phyloP scores from a whole-genome alignment of 2,888 invertebrate genomes.

The Pachycephus smyrnensis region DNA sequence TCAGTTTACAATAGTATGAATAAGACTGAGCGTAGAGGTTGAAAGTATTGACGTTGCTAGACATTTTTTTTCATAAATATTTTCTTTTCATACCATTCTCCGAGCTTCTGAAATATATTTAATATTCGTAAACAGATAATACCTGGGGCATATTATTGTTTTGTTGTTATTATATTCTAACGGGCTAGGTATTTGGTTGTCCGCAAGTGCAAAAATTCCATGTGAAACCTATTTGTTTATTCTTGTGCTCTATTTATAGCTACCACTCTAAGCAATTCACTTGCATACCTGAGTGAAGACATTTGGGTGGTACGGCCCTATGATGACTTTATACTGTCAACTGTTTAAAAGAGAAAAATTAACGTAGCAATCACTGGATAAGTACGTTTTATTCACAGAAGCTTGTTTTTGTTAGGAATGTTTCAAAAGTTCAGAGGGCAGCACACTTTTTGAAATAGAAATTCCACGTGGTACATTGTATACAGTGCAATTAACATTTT shows the following conservation, averaged over 20 bases:
- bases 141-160: too few relatives aligned
- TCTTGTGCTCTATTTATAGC: slow-evolving; percentile 7
- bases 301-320: not conserved
- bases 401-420: not conserved
- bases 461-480: slow-evolving; percentile 18
- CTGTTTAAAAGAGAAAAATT: not conserved
- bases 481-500: slow-evolving; percentile 22
- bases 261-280: not conserved
- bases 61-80: too few relatives aligned
- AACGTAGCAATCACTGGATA: not conserved
- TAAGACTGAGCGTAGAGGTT: too few relatives aligned
- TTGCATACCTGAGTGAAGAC: slow-evolving; percentile 6
- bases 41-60: too few relatives aligned
- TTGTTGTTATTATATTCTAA: too few relatives aligned
- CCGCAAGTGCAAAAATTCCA: not conserved
- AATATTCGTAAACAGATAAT: too few relatives aligned
- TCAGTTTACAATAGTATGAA: too few relatives aligned
- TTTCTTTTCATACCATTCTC: too few relatives aligned
- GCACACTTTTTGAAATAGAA: slow-evolving; percentile 22
- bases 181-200: not conserved
- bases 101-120: too few relatives aligned
- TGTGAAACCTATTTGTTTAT: slow-evolving; percentile 6
- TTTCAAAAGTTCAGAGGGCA: slow-evolving; percentile 5
- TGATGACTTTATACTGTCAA: too few relatives aligned
- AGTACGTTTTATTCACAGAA: not conserved